A percentile compares a stretch with the other conserved stretches of the same genome.
Evolutionary conservation across 2,113 vertebrate genomes (phyloP).

Genomic region (Cyprinodon variegatus): DNA sequence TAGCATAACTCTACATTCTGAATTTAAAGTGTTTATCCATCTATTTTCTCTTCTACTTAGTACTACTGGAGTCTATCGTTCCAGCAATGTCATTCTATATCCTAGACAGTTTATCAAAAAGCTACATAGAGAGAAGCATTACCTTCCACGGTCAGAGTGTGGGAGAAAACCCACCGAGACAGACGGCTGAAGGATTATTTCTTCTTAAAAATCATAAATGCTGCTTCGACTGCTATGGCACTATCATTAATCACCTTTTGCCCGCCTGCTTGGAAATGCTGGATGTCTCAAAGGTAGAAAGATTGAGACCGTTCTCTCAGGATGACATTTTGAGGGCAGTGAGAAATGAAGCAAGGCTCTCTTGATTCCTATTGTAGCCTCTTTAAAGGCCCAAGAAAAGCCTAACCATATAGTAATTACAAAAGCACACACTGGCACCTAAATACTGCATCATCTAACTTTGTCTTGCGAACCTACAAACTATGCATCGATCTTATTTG

Average conservation of each 20-base stretch:
- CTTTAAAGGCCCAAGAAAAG: slow-evolving; percentile 50
- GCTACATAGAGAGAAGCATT: slow-evolving; percentile 7
- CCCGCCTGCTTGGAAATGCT: slow-evolving; percentile 48
- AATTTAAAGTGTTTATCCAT: neutral
- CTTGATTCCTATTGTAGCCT: slow-evolving; percentile 49
- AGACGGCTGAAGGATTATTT: slow-evolving; percentile 33
- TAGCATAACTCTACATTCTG: slow-evolving; percentile 11
- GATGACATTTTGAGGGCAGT: slow-evolving; percentile 61
- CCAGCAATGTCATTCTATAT: slow-evolving; percentile 1
- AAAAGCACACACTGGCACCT: slow-evolving; percentile 39
- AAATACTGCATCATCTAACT: too few species aligned
- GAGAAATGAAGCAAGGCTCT: slow-evolving; percentile 68
- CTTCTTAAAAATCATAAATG: slow-evolving; percentile 43
- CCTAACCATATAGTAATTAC: slow-evolving; percentile 60
- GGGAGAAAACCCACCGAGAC: slow-evolving; percentile 15
- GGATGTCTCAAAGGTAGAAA: slow-evolving; percentile 51
- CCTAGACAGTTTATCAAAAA: slow-evolving; percentile 6
- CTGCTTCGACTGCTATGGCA: slow-evolving; percentile 2
- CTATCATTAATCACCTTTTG: slow-evolving; percentile 50
- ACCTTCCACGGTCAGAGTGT: slow-evolving; percentile 10
- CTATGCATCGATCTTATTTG: too few species aligned
- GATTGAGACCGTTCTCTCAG: slow-evolving; percentile 62
- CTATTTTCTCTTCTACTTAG: neutral
- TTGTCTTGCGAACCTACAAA: too few species aligned
- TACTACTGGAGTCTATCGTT: neutral